Evolutionary conservation across 2,888 invertebrate species (phyloP), one percentile per base, ranked within the genome.

Genomic region (Mesoligia furuncula): DNA sequence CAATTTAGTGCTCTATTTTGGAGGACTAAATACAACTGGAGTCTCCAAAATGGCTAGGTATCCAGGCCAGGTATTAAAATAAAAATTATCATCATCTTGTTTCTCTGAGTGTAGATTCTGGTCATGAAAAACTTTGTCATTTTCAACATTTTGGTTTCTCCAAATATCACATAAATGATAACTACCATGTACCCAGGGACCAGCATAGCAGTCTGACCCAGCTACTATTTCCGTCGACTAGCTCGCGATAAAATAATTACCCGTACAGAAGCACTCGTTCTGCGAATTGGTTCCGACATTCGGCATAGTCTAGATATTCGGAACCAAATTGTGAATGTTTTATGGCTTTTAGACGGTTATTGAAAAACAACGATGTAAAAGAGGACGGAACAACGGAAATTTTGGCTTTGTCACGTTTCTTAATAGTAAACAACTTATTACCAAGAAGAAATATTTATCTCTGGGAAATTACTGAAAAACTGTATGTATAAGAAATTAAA

Each of bases 231-330:
- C 81, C 78, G 81, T 84, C 85, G 62, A 59, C 80, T 17, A 76
- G 71, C 79, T 86, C 87, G 83, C 87, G 85, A 89, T 89, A 82
- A 89, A 89, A 89, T 88, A 85, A 89, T 87, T 84, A 82, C 79
- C 81, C 81, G 75, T 78, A 81, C 75, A 57, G 78, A 57, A 83
- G 78, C 66, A 74, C 70, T 85, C 75, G 81, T 81, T 83, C 86
- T 80, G 72, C 82, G 74, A 86, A 88, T 88, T 79, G 20, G 86
- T 87, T 79, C 84, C 81, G 57, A 75, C 74, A 88, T 88, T 88
- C 76, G 88, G 84, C 84, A 84, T 88, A 87, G 84, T 84, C 88
- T 88, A 89, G 80, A 88, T 89, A 86, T 88, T 86, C 39, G 71
- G 66, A 77, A 82, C 73, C 36, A 73, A 80, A 84, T 79, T 79